A percentile compares a stretch with the other conserved stretches of the same genome.
Conservation (phyloP, 2,888 invertebrate genomes). For the Ennomos erosarius region DNA sequence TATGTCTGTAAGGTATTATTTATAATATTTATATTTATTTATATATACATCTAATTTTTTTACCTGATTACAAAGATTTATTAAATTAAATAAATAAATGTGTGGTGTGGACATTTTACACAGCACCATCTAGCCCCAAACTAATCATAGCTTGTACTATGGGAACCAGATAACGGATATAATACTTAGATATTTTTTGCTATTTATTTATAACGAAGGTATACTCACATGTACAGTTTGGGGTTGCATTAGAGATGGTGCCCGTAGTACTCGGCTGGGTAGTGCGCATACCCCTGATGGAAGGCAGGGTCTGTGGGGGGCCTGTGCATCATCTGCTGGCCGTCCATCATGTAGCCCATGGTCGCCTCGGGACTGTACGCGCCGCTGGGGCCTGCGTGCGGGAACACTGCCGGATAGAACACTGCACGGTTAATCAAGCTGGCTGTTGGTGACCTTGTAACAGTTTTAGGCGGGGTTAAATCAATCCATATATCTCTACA, state of each 20-base stretch:
- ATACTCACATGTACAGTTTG: conserved; percentile 79
- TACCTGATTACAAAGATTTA: too few relatives aligned
- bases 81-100: too few relatives aligned
- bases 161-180: too few relatives aligned
- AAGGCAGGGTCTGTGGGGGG: conserved; percentile 96
- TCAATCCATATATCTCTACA: too few relatives aligned
- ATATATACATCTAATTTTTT: too few relatives aligned
- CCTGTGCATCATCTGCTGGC: conserved; percentile 98
- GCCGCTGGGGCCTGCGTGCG: conserved; percentile 97
- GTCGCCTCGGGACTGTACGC: conserved; percentile 98
- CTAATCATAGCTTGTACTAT: too few relatives aligned
- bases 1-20: too few relatives aligned
- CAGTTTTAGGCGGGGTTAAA: neutral
- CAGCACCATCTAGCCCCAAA: too few relatives aligned
- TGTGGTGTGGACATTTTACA: too few relatives aligned
- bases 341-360: conserved; percentile 99
- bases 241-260: conserved; percentile 92
- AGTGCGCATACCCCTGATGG: conserved; percentile 96
- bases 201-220: neutral
- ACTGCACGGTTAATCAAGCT: conserved; percentile 80
- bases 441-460: conserved; percentile 49
- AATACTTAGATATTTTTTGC: too few relatives aligned
- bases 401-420: conserved; percentile 91
- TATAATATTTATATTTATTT: too few relatives aligned
- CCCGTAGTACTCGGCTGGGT: conserved; percentile 97